Evolutionary conservation across 2,797 vertebrate genomes (phyloP), one percentile per base, ranked within the genome.

Genomic region (Hoplostethus mediterraneus): DNA sequence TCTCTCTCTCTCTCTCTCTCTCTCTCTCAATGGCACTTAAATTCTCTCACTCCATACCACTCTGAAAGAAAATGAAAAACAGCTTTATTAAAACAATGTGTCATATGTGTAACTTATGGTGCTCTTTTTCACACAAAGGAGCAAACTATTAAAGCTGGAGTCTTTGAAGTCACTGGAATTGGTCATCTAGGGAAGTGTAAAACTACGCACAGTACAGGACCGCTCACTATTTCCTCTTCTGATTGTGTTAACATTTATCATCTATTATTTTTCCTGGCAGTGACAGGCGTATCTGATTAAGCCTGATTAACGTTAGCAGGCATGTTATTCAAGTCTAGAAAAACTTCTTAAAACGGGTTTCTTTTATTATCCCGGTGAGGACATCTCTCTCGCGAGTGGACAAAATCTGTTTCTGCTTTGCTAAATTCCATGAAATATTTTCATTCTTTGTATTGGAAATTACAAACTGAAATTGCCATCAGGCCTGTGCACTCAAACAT

Each of bases 251-350:
- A 80, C 82, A 86, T 92, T 89, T 89, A 83, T 89, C 67, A 77
- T 77, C 47, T 81, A 70, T 90, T 91, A 86, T 92, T 90, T 91
- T 91, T 86, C 77, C 79, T 91, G 91, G 87, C 90, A 83, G 51
- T 13, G 3, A 70, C 55, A 62, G 30, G 33, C 63, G 62, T 81
- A 75, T 83, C 78, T 87, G 85, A 90, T 91, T 88, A 89, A 87
- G 75, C 67, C 63, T 89, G 88, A 92, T 92, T 92, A 88, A 87
- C 85, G 71, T 83, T 83, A 90, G 86, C 77, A 84, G 81, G 72
- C 74, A 25, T 86, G 84, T 83, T 90, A 81, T 84, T 88, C 61
- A 62, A 82, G 74, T 80, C 82, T 81, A 83, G 86, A 77, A 88
- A 91, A 87, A 75, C 40, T 58, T 73, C 78, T 73, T 82, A 83